These are phyloP conservation scores for Conchocele bisecta DNA, from an alignment of 2,888 invertebrate genomes.

Conservation along the genomic window DNA sequence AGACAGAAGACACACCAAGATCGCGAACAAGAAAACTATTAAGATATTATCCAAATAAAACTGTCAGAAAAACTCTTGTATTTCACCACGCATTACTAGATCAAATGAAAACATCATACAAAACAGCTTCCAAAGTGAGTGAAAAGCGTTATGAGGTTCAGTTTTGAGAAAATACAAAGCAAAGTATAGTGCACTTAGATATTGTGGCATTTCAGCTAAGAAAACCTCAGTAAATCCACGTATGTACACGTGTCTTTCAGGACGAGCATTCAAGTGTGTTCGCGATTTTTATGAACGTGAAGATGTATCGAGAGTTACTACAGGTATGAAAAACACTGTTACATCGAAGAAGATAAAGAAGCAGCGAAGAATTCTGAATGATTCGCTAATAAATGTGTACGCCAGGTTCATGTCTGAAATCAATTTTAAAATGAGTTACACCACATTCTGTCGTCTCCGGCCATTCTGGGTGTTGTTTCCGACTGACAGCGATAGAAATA, in stretches of 20 bases:
- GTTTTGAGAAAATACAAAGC: conserved; percentile 11
- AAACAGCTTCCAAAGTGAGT: conserved; percentile 1
- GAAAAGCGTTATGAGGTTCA: conserved; percentile 2
- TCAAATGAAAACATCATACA: conserved; percentile 26
- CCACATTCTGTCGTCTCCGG: conserved; percentile 30
- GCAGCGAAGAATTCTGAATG: conserved; percentile 37
- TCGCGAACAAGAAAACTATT: conserved; percentile 32
- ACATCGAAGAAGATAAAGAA: conserved; percentile 39
- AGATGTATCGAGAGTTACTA: conserved; percentile 21
- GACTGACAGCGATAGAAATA: conserved; percentile 39
- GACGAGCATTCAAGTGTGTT: conserved; percentile 4
- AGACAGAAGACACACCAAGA: conserved; percentile 22
- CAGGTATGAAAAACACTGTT: conserved; percentile 37
- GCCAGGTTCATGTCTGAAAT: conserved; percentile 32
- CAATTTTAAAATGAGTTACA: conserved; percentile 3
- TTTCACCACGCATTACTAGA: conserved; percentile 17
- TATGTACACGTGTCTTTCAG: conserved; percentile 2
- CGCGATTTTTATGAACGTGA: conserved; percentile 23
- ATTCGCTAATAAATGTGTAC: conserved; percentile 36
- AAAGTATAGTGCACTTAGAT: not conserved
- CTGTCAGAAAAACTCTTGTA: conserved; percentile 13
- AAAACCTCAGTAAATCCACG: not conserved
- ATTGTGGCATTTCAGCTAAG: not conserved
- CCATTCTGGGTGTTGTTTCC: conserved; percentile 53
- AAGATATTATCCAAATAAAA: conserved; percentile 20